Base-by-base conservation (phyloP, 2,888 invertebrate genomes). In the Tholera decimalis region DNA sequence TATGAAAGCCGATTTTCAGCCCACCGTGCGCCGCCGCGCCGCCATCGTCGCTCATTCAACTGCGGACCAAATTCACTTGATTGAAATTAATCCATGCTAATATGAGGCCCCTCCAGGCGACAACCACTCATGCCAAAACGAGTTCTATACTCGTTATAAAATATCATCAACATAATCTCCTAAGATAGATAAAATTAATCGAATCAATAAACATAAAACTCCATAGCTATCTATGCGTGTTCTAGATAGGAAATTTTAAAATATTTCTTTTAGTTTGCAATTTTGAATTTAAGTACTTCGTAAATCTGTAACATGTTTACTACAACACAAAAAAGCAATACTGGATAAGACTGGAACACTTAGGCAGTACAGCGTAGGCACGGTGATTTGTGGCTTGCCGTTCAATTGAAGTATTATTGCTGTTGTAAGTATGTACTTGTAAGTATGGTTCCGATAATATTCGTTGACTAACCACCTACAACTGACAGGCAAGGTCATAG, bases 401-500 rank as follows among this genome's bases (percentile, higher is more conserved):
- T 64, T 73, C 54, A 64, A 47, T 54, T 49, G 11, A 24, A 73
- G 57, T 37, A 1, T 59, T 59, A 63, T 53, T 67, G 57, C 35
- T 64, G 56, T 43, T 56, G 37, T 51, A 53, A 22, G 54, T 51
- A 51, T n/a, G 54, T 70, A 71, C 53, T 61, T 56, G 56, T 61
- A 63, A 61, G 71, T 65, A 70, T 54, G 7, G 44, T 55, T 57
- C 47, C 68, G 58, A 80, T 70, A 77, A 78, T 72, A 70, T 73
- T 80, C 56, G 77, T 74, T 72, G 60, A 77, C 67, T 78, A 66
- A 68, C 63, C 79, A 83, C 77, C 68, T 69, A 83, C 66, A 66
- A 88, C 85, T 89, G 88, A 91, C 91, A 89, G 80, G 85, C 93
- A 92, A 94, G 93, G 93, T 90, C 93, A 88, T 83, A 86, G 88